Evolutionary conservation across 2,888 invertebrate genomes (phyloP).

Genomic region (Phasia obesa): DNA sequence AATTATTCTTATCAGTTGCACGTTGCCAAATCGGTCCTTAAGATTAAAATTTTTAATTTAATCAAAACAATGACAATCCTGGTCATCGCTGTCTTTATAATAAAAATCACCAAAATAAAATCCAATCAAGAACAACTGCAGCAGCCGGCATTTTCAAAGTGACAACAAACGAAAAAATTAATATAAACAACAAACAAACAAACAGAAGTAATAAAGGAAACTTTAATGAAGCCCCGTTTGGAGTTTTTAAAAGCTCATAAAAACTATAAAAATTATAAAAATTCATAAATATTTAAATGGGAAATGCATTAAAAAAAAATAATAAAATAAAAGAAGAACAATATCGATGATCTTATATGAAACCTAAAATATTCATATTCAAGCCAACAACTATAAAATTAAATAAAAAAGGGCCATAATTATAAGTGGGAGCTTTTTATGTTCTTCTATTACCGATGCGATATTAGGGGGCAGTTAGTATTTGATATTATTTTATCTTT

Average conservation of each 20-base stretch:
- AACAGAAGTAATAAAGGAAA: constrained; percentile 6
- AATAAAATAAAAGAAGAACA: neutral
- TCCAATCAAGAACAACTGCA: neutral
- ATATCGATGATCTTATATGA: neutral
- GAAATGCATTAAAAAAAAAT: constrained; percentile 23
- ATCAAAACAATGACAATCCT: constrained; percentile 12
- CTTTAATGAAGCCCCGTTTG: constrained; percentile 60
- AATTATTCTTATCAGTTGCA: no score
- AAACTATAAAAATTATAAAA: constrained; percentile 69
- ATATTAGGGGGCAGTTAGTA: neutral
- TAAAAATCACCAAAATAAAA: neutral
- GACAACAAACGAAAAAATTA: constrained; percentile 19
- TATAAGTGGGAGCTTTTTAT: constrained; percentile 58
- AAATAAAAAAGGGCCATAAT: constrained; percentile 34
- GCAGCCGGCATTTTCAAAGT: constrained; percentile 59
- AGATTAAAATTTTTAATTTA: neutral
- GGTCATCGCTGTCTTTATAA: constrained; percentile 13
- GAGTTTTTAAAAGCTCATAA: constrained; percentile 66
- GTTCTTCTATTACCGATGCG: neutral
- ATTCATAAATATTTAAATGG: constrained; percentile 69
- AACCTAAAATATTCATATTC: constrained; percentile 23
- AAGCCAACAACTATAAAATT: constrained; percentile 30
- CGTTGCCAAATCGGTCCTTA: neutral
- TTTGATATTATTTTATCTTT: neutral
- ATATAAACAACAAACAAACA: constrained; percentile 43